These are phyloP conservation scores for Ptychoptera contaminata DNA, from an alignment of 2,888 invertebrate genomes.

Conservation along the genomic window DNA sequence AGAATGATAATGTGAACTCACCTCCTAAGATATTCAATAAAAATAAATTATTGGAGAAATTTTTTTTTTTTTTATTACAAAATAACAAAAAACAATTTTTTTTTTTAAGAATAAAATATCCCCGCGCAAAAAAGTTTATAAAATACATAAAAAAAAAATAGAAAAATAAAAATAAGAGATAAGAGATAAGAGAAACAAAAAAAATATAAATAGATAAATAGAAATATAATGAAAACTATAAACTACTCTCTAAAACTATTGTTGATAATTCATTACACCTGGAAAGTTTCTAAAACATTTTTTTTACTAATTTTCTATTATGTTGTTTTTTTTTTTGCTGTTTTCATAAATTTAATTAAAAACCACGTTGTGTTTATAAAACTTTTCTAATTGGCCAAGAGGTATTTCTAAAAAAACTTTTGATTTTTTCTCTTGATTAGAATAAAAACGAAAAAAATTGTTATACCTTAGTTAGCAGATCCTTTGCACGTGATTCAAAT, in stretches of 20 bases:
- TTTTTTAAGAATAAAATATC: not conserved
- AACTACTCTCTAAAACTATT: too few relatives aligned
- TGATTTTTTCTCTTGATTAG: too few relatives aligned
- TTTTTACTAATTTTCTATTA: too few relatives aligned
- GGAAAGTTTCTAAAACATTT: too few relatives aligned
- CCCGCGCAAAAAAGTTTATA: not conserved
- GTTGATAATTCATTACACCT: too few relatives aligned
- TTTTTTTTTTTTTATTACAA: slow-evolving; percentile 1
- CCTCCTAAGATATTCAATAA: slow-evolving; percentile 4
- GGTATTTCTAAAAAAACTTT: too few relatives aligned
- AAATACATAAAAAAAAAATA: not conserved
- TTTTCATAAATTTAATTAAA: too few relatives aligned
- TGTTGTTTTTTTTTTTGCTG: too few relatives aligned
- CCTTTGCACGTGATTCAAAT: slow-evolving; percentile 93
- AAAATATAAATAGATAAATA: not conserved
- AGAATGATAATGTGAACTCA: slow-evolving; percentile 4
- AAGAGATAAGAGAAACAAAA: not conserved
- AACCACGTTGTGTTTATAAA: too few relatives aligned
- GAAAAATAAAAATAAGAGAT: not conserved
- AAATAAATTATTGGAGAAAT: not conserved
- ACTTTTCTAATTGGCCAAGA: too few relatives aligned
- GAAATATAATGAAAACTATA: not conserved
- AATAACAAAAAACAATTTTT: not conserved
- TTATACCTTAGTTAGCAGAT: slow-evolving; percentile 80
- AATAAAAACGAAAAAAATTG: not conserved